Base-by-base conservation (phyloP, 2,113 vertebrate species). In the Cololabis saira region DNA sequence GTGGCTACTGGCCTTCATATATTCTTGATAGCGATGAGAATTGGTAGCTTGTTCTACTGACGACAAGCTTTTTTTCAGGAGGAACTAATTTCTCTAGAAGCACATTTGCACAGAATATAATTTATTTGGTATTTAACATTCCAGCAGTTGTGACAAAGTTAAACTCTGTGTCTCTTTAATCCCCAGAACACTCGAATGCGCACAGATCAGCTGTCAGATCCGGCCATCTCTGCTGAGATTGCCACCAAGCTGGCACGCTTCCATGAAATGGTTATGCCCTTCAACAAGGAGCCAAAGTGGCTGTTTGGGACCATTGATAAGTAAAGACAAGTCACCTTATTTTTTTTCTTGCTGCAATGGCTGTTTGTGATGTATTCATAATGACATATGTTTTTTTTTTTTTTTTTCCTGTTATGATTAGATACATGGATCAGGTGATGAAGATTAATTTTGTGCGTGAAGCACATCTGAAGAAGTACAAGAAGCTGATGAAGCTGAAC, bases 261-360 rank as follows among this genome's bases (percentile, higher is more conserved):
- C 89, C 97, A 99, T 0, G 80, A 87, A n/a, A 98, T 98, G 96
- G 83, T 84, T 42, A 99, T 99, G 97, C 96, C 97, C 27, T 99
- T 99, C 84, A 97, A 96, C 85, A 99, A 98, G 83, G 93, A 97
- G 81, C 96, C 97, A 8, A 95, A 91, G 61, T 98, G 97, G 97
- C 89, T 99, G 0, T 97, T 98, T 24, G 92, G 88, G 80, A 98
- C 94, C 80, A 96, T 99, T 89, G 93, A 96, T 58, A 81, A 88
- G 96, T 97, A 66, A 71, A 61, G 1, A 52, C 8, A 40, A 22
- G 12, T 50, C 4, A 12, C 11, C n/a, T n/a, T n/a, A n/a, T 42
- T 2, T 67, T 62, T 16, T 50, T 14, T 41, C 2, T 15, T 18
- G 15, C 17, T 11, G 6, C 1, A 47, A 16, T 18, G 37, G 24